A percentile compares a stretch with the other conserved stretches of the same genome.
These are phyloP conservation scores for Entomyzon cyanotis DNA, from an alignment of 2,113 vertebrate species.

Conservation along the genomic window DNA sequence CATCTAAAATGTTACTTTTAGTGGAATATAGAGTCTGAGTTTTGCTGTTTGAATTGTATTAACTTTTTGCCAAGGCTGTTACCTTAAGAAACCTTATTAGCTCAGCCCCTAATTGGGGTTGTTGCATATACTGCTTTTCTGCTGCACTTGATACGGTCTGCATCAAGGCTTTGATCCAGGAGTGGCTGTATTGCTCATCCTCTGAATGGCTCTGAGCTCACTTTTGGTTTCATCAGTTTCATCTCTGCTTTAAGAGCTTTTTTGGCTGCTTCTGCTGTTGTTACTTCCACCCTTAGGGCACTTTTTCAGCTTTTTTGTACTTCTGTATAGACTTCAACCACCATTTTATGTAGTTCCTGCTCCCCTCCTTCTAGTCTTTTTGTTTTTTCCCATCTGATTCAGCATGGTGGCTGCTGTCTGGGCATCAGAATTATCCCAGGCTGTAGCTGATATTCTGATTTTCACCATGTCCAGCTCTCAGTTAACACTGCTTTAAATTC, in stretches of 20 bases:
- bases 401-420: not conserved
- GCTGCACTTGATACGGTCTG: not conserved
- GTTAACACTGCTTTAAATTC: not conserved
- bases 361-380: not conserved
- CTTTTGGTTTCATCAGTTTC: not conserved
- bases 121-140: not conserved
- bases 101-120: not conserved
- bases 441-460: not conserved
- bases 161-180: not conserved
- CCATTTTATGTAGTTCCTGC: not conserved
- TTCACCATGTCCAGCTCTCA: not conserved
- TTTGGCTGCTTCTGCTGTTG: not conserved
- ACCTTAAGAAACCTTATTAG: not conserved
- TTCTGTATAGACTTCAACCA: not conserved
- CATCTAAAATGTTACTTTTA: not conserved
- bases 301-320: not conserved
- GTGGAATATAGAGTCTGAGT: not conserved
- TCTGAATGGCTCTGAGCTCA: not conserved
- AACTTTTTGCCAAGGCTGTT: not conserved
- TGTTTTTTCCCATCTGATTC: not conserved
- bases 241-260: not conserved
- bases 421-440: not conserved
- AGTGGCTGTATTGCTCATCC: not conserved
- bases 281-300: not conserved
- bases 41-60: not conserved